These are phyloP conservation scores for Dasypogon diadema DNA, from an alignment of 2,888 invertebrate species.

Conservation along the genomic window DNA sequence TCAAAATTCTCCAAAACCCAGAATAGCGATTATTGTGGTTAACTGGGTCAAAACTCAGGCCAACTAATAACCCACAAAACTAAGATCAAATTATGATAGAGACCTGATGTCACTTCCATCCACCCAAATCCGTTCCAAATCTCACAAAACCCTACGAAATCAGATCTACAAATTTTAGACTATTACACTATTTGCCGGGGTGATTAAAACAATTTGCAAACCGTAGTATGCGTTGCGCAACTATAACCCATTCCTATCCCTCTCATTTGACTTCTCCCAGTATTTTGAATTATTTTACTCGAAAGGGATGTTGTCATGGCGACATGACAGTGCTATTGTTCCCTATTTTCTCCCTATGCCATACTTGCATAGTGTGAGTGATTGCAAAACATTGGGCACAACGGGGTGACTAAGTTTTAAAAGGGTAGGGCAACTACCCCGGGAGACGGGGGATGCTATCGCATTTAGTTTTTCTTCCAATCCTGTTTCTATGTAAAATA, in stretches of 20 bases:
- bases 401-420: conserved; percentile 35
- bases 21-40: too few relatives aligned
- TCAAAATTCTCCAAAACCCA: too few relatives aligned
- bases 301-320: conserved; percentile 55
- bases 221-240: conserved; percentile 2
- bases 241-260: conserved; percentile 6
- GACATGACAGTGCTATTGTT: conserved; percentile 54
- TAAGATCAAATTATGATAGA: too few relatives aligned
- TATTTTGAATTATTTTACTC: conserved; percentile 28
- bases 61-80: too few relatives aligned
- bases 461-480: conserved; percentile 45
- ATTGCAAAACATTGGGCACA: conserved; percentile 49
- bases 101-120: too few relatives aligned
- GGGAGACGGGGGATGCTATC: neutral
- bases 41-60: too few relatives aligned
- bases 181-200: too few relatives aligned
- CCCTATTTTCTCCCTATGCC: conserved; percentile 33
- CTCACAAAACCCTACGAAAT: too few relatives aligned
- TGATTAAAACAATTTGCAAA: too few relatives aligned
- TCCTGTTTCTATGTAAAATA: conserved; percentile 32
- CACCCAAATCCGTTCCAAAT: too few relatives aligned
- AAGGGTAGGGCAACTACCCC: neutral
- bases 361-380: conserved; percentile 46
- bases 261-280: neutral
- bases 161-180: too few relatives aligned